A percentile compares a stretch with the other conserved stretches of the same genome.
Conservation (phyloP, 2,113 vertebrate species). For the Neotragus moschatus region DNA sequence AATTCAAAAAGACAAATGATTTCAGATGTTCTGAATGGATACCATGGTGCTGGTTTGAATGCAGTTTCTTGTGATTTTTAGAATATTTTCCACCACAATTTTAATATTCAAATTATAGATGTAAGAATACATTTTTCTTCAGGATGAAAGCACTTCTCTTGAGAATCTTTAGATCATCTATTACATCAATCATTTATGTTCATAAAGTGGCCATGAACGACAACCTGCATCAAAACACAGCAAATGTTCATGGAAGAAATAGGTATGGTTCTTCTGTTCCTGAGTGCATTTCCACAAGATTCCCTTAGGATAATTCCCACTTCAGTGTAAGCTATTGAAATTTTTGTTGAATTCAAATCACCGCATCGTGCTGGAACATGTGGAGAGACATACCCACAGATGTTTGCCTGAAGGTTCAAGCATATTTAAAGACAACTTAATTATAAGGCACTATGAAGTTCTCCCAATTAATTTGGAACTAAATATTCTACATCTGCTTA, state of each 20-base stretch:
- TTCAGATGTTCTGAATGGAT: slow-evolving; percentile 58
- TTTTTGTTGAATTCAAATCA: slow-evolving; percentile 71
- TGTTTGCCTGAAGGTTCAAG: slow-evolving; percentile 62
- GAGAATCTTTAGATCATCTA: neutral
- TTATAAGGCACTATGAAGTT: slow-evolving; percentile 60
- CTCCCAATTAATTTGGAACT: slow-evolving; percentile 61
- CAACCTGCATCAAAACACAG: neutral
- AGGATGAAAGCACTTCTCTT: neutral
- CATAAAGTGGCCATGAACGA: neutral
- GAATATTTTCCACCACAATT: neutral
- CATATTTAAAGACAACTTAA: slow-evolving; percentile 69
- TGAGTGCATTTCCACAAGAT: slow-evolving; percentile 36
- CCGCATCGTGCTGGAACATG: slow-evolving; percentile 37
- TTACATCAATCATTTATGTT: slow-evolving; percentile 33
- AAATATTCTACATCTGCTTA: slow-evolving; percentile 62
- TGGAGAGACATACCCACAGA: slow-evolving; percentile 59
- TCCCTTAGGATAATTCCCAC: slow-evolving; percentile 50
- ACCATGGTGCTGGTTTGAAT: neutral
- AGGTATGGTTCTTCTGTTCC: neutral
- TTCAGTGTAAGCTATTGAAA: slow-evolving; percentile 54
- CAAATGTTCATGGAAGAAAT: slow-evolving; percentile 22
- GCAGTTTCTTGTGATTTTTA: neutral
- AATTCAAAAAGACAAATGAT: slow-evolving; percentile 68
- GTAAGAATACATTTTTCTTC: neutral
- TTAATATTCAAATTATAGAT: neutral